Base-by-base conservation (phyloP, 2,888 invertebrate species). In the Lasius platythorax region DNA sequence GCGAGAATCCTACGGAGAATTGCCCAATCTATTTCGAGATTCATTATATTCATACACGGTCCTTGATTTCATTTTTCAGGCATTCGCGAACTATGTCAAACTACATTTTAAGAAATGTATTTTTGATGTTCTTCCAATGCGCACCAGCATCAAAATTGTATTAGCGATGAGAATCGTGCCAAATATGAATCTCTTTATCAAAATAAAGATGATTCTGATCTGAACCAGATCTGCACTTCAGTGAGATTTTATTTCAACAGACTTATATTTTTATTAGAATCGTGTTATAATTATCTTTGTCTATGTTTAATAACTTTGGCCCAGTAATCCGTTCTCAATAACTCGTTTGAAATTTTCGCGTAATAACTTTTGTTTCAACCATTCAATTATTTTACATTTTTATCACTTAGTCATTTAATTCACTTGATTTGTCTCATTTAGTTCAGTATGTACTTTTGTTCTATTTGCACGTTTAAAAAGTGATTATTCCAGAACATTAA, bases 11-110 rank as follows among this genome's bases (percentile, higher is more conserved):
- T 50, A 50, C 4, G 50, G 8, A 53, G 8, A n/a, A 53, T 53
- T n/a, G n/a, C 2, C 18, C 74, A 56, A 78, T 79, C n/a, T 37
- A 70, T 82, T 70, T 50, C 68, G 50, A 11, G 37, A n/a, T 63
- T 63, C n/a, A 50, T 56, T 18, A 67, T 53, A n/a, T 53, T 53
- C 58, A 74, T 68, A 30, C 73, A 4, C 23, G 28, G 18, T 18
- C 28, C 18, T 50, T 66, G 33, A 18, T 28, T n/a, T 33, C 40
- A 61, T 61, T 61, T 23, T 1, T 30, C 30, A 18, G 4, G 28
- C 6, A 28, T 63, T 63, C 18, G 23, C 11, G 12, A 58, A n/a
- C 2, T 23, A 58, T 23, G 23, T 58, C 23, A 58, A 56, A 58
- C 1, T 58, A 58, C 12, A 28, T 28, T 28, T 28, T 61, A 12